Evolutionary conservation across 2,113 vertebrate genomes (phyloP).

Genomic region (Ochotona curzoniae): DNA sequence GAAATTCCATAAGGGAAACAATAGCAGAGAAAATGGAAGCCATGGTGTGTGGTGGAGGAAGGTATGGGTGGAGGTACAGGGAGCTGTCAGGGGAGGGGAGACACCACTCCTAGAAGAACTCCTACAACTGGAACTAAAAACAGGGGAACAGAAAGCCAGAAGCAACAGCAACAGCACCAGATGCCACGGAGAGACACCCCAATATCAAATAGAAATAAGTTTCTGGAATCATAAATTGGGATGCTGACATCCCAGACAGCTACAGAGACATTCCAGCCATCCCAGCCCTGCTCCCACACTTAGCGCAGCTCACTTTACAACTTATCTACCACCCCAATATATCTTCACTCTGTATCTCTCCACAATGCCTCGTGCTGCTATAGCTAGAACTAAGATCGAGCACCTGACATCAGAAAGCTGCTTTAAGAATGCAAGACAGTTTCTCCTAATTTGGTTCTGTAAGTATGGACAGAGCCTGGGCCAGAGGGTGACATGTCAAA

Average conservation of each 20-base stretch:
- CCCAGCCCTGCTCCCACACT: too few relatives aligned
- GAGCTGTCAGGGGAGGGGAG: background rate
- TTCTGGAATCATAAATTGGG: background rate
- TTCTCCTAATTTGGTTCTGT: background rate
- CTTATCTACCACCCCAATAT: background rate
- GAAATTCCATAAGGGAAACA: rapidly evolving
- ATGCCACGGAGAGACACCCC: background rate
- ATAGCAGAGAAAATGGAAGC: background rate
- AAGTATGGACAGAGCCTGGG: background rate
- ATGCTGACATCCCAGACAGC: background rate
- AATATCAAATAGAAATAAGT: background rate
- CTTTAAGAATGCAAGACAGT: background rate
- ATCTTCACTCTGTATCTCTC: background rate
- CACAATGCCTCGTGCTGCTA: background rate
- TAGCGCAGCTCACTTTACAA: background rate
- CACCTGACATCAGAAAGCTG: background rate
- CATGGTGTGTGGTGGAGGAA: too few relatives aligned
- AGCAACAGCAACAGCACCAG: background rate
- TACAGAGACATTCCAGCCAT: too few relatives aligned
- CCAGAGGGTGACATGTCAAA: background rate
- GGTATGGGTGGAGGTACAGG: too few relatives aligned
- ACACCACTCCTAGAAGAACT: background rate
- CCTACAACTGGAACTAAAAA: background rate
- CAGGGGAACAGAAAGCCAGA: background rate
- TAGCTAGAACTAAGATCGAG: background rate